Percentiles rank a stretch among this genome's conserved stretches.
These are phyloP conservation scores for Troglohyphantes excavatus DNA, from an alignment of 2,888 invertebrate species.

Conservation along the genomic window DNA sequence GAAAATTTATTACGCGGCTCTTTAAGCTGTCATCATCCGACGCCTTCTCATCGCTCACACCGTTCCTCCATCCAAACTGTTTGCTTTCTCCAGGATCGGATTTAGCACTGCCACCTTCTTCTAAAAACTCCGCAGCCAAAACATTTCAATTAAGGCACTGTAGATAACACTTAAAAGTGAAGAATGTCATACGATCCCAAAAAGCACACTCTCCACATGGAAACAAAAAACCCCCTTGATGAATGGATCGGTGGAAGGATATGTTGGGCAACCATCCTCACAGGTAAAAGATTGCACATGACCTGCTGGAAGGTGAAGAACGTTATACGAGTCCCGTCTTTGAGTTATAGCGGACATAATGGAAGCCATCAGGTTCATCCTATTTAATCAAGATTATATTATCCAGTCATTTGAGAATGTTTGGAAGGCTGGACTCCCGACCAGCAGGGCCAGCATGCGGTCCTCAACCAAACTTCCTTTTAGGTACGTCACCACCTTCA, in stretches of 20 bases:
- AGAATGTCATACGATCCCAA: conserved; percentile 23
- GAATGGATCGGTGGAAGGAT: conserved; percentile 43
- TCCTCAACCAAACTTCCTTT: conserved; percentile 10
- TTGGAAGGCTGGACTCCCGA: conserved; percentile 29
- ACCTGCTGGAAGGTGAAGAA: conserved; percentile 24
- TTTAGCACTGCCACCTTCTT: not conserved
- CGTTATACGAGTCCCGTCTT: conserved; percentile 15
- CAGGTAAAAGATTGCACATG: conserved; percentile 45
- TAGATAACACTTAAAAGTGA: conserved; percentile 40
- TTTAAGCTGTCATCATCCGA: conserved; percentile 36
- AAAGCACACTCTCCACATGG: not conserved
- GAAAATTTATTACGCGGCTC: conserved; percentile 43
- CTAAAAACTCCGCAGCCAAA: conserved; percentile 17
- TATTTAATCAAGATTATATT: conserved; percentile 62
- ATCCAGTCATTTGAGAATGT: conserved; percentile 54
- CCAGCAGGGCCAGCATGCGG: conserved; percentile 9
- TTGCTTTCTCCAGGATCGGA: conserved; percentile 2
- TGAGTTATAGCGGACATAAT: conserved; percentile 48
- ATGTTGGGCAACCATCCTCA: conserved; percentile 24
- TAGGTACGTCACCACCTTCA: conserved; percentile 19
- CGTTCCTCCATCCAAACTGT: not conserved
- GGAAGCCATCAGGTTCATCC: conserved; percentile 15
- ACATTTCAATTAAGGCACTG: conserved; percentile 48
- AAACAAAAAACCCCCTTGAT: not conserved
- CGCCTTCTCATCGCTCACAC: conserved; percentile 13